Evolutionary conservation across 1,140 invertebrate genomes (phyloP), one percentile per base, ranked within the genome.

Genomic region (Antheraea pernyi): DNA sequence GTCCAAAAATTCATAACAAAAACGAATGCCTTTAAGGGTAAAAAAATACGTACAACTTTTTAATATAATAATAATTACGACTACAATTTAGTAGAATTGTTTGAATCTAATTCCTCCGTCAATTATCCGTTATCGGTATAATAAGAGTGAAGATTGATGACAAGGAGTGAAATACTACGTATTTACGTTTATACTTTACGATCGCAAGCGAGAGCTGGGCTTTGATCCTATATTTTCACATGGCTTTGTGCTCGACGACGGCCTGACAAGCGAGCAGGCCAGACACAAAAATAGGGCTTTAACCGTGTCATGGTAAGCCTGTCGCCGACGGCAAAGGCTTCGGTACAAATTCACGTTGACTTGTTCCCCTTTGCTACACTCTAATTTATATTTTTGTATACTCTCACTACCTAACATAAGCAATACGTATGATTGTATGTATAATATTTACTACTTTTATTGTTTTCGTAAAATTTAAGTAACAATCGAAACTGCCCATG

Each of bases 221-320:
- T 91, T 91, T 91, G 89, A 91, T 91, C 88, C 88, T 88, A 86
- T 84, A 87, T 89, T 91, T 91, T 86, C 85, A 85, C 88, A 85
- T 89, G 83, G 89, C 89, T 91, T 91, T 91, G 89, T 89, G 80
- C 79, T 65, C 85, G 85, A 83, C 85, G 82, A 81, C 84, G 80
- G 83, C 73, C 78, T 90, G 89, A 91, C 89, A 90, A 85, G 88
- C 86, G 85, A 80, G 46, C 83, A 80, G 83, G 88, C 82, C 85
- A 86, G 83, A 91, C 88, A 83, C 87, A 91, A 91, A 91, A 91
- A 91, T 91, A 90, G 88, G 87, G 89, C 89, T 91, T 91, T 91
- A 85, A 88, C 81, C 87, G 79, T 89, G 89, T 91, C 89, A 91
- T 81, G 79, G 87, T 91, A 91, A 91, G 87, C 88, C 87, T 91